phyloP scores from a whole-genome alignment of 2,888 invertebrate species.

The Endomychus coccineus region DNA sequence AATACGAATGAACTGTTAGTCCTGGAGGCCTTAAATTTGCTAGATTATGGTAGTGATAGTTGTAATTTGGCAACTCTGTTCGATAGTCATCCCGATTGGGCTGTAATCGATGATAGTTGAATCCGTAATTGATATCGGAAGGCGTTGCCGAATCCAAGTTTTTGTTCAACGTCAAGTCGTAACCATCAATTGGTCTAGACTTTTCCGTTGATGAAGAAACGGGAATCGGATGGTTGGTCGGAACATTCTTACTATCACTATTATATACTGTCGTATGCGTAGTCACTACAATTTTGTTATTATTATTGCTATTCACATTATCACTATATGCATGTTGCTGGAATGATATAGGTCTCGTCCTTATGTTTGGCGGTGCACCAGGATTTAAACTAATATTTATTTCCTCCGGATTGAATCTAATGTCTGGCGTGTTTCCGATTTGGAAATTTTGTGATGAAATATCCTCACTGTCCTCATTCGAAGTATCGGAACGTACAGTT shows the following conservation, averaged over 20 bases:
- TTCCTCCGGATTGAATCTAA: slow-evolving; percentile 41
- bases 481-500: slow-evolving; percentile 21
- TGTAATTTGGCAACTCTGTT: neutral
- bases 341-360: slow-evolving; percentile 28
- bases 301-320: slow-evolving; percentile 28
- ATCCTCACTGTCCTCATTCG: slow-evolving; percentile 22
- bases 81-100: no score
- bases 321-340: slow-evolving; percentile 23
- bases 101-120: no score
- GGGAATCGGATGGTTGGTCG: no score
- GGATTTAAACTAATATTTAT: slow-evolving; percentile 42
- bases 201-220: no score
- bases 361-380: slow-evolving; percentile 34
- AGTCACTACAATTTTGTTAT: slow-evolving; percentile 35
- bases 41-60: slow-evolving; percentile 13
- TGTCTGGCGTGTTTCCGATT: slow-evolving; percentile 34
- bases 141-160: no score
- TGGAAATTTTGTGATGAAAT: slow-evolving; percentile 37
- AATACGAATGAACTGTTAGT: slow-evolving; percentile 2
- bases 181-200: no score
- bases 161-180: no score
- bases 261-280: slow-evolving; percentile 30
- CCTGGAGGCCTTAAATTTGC: slow-evolving; percentile 11
- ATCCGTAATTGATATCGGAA: no score
- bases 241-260: slow-evolving; percentile 2